Evolutionary conservation across 2,797 vertebrate species (phyloP), one percentile per base, ranked within the genome.

Genomic region (Parambassis ranga): DNA sequence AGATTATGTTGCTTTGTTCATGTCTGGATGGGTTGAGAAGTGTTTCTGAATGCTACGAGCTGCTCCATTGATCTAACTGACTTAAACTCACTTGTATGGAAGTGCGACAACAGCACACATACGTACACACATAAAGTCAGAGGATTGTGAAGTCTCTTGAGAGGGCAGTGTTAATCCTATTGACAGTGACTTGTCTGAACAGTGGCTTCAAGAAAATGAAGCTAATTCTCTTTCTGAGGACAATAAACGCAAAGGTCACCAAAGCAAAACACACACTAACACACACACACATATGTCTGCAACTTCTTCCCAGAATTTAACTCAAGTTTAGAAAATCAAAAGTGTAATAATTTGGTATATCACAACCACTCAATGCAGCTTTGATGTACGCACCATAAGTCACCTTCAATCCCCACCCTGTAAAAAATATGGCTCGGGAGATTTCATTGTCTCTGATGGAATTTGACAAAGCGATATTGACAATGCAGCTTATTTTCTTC

Each of bases 391-490:
- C 82, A 81, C 84, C 60, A 65, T 64, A 68, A 71, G 57, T 81
- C 72, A 22, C 24, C 48, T 66, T 70, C 77, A 75, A 31, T 85
- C 50, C 55, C 30, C 43, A n/a, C 41, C 13, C 61, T 60, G 20
- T 58, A 55, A 71, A 49, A 75, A 68, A 60, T 65, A 23, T 5
- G 28, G 46, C 76, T 76, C 59, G 1, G 27, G 63, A 77, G 75
- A 86, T 82, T 69, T 74, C 35, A 83, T 86, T 79, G 72, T 71
- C 55, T 79, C 43, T 71, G 71, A 81, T 71, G 56, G 49, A 81
- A 72, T 81, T 70, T 75, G 73, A 79, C 70, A 79, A 74, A 86
- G 63, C 52, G 71, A 81, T 86, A 86, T 87, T 76, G 82, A 85
- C 75, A 77, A 66, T 62, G 63, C 44, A 7, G 69, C 75, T 69